A percentile compares a stretch with the other conserved stretches of the same genome.
phyloP scores from a whole-genome alignment of 2,888 invertebrate species.

The Lacanobia oleracea region DNA sequence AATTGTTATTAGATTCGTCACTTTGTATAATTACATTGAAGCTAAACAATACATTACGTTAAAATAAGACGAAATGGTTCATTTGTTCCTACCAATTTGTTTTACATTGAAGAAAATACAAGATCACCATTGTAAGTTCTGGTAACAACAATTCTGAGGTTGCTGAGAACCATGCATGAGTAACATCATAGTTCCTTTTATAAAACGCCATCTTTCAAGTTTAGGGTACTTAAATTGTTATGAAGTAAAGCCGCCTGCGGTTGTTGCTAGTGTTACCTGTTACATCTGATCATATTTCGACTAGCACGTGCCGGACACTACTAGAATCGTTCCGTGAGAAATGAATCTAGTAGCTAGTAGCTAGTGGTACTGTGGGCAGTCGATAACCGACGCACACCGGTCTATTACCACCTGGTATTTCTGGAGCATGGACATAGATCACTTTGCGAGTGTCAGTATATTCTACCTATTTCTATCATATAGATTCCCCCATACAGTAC shows the following conservation, averaged over 20 bases:
- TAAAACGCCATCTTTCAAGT: not conserved
- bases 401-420: not conserved
- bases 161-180: not conserved
- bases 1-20: conserved; percentile 46
- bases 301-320: not conserved
- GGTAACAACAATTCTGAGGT: not conserved
- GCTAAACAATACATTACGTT: not conserved
- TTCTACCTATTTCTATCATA: not conserved
- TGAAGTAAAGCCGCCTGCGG: not conserved
- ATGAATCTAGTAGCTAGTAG: not conserved
- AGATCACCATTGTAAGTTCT: no score
- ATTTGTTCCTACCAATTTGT: not conserved
- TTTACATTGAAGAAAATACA: not conserved
- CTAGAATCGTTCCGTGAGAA: not conserved
- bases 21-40: conserved; percentile 34
- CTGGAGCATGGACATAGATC: not conserved
- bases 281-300: not conserved
- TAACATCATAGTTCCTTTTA: not conserved
- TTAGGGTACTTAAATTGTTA: not conserved
- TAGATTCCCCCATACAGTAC: not conserved
- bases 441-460: not conserved
- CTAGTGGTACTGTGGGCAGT: no score
- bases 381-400: not conserved
- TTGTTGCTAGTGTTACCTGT: not conserved
- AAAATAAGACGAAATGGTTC: not conserved